Percentiles rank a stretch among this genome's conserved stretches.
phyloP scores from a whole-genome alignment of 2,113 vertebrate species.

The Ornithorhynchus anatinus region DNA sequence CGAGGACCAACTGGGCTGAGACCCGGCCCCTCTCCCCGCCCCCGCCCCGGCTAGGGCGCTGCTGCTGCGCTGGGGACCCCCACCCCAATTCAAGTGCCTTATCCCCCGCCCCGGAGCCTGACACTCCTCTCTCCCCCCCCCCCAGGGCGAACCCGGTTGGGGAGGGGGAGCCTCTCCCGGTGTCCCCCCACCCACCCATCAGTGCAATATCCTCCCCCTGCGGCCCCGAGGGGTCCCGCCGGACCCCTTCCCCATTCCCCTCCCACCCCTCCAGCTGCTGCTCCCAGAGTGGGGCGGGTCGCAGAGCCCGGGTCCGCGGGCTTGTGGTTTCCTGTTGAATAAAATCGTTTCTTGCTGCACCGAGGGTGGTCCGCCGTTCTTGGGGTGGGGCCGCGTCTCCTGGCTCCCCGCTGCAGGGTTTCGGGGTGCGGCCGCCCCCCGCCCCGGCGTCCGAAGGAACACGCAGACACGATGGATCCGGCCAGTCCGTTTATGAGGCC shows the following conservation, averaged over 20 bases:
- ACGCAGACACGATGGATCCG: conserved; percentile 12
- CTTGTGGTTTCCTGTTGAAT: too few relatives aligned
- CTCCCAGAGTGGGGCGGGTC: neutral
- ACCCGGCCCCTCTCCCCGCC: too few relatives aligned
- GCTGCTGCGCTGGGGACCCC: neutral
- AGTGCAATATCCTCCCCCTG: neutral
- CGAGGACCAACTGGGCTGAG: conserved; percentile 89
- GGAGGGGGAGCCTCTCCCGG: neutral
- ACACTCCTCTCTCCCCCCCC: neutral
- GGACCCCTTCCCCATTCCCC: neutral
- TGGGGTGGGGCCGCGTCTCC: neutral
- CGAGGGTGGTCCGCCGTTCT: too few relatives aligned
- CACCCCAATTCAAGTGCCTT: conserved; percentile 48
- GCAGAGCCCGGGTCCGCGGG: too few relatives aligned
- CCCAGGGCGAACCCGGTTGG: neutral
- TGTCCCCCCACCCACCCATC: neutral
- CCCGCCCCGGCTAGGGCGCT: neutral
- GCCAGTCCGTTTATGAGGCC: neutral
- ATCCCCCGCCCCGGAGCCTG: neutral
- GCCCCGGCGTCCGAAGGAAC: conserved; percentile 18
- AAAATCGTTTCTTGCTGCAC: too few relatives aligned
- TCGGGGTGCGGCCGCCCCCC: too few relatives aligned
- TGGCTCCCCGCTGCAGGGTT: neutral
- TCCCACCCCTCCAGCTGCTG: neutral
- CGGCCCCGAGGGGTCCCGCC: neutral